phyloP scores from a whole-genome alignment of 1,140 invertebrate species.

The Hyles vespertilio region DNA sequence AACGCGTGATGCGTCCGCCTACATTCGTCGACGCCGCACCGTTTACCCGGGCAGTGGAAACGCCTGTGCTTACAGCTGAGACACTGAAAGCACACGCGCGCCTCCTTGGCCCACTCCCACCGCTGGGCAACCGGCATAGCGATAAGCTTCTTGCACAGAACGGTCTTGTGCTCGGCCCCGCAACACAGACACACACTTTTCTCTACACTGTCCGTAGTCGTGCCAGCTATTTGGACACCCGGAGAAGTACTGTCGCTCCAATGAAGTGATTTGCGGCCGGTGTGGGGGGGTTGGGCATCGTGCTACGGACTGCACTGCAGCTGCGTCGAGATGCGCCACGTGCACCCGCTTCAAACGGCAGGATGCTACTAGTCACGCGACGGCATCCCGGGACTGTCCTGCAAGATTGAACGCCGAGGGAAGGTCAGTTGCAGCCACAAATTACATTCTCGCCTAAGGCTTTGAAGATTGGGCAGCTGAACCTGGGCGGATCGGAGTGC shows the following conservation, averaged over 20 bases:
- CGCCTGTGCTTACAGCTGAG: too few relatives aligned
- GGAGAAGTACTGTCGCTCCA: conserved; percentile 23
- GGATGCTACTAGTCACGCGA: conserved; percentile 11
- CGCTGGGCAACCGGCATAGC: too few relatives aligned
- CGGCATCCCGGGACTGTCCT: conserved; percentile 17
- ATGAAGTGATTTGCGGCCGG: conserved; percentile 12
- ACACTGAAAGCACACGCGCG: too few relatives aligned
- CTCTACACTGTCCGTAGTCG: too few relatives aligned
- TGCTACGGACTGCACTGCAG: conserved; percentile 12
- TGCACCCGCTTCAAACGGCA: conserved; percentile 14
- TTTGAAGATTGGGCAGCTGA: conserved; percentile 14
- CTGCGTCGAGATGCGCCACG: conserved; percentile 26
- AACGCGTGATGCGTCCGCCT: too few relatives aligned
- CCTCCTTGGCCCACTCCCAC: too few relatives aligned
- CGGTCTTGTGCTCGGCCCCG: too few relatives aligned
- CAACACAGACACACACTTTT: too few relatives aligned
- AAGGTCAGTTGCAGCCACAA: background rate
- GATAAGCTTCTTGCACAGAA: too few relatives aligned
- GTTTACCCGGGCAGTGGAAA: too few relatives aligned
- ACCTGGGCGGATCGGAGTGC: conserved; percentile 6
- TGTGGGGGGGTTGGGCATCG: conserved; percentile 26
- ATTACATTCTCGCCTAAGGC: too few relatives aligned
- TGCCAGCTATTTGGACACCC: conserved; percentile 37
- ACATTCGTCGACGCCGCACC: too few relatives aligned
- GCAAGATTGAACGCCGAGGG: conserved; percentile 13